A percentile compares a stretch with the other conserved stretches of the same genome.
Conservation (phyloP, 2,888 invertebrate species). For the Andrena minutula region DNA sequence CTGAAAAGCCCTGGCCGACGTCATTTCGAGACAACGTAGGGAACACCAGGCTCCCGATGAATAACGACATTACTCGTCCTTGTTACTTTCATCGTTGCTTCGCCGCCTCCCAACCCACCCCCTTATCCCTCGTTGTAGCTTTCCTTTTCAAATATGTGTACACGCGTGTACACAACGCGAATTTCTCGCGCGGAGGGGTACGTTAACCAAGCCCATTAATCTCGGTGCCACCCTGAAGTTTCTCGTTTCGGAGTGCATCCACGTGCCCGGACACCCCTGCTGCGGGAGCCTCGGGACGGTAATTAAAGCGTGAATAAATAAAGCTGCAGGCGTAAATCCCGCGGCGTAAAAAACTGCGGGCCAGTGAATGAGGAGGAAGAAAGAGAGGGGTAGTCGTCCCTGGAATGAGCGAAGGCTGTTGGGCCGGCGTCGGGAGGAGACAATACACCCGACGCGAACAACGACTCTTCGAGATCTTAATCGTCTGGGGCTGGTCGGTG, state of each 20-base stretch:
- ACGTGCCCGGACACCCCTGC: slow-evolving; percentile 63
- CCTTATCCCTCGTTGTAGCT: slow-evolving; percentile 9
- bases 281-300: slow-evolving; percentile 75
- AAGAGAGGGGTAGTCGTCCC: slow-evolving; percentile 20
- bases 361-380: slow-evolving; percentile 52
- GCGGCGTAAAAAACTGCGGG: slow-evolving; percentile 62
- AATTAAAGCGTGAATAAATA: slow-evolving; percentile 84
- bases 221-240: slow-evolving; percentile 79
- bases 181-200: slow-evolving; percentile 67
- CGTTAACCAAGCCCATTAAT: slow-evolving; percentile 81
- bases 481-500: slow-evolving; percentile 34
- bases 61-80: slow-evolving; percentile 64
- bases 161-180: slow-evolving; percentile 62
- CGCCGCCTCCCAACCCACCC: neutral
- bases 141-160: slow-evolving; percentile 14
- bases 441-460: slow-evolving; percentile 34
- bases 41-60: slow-evolving; percentile 59
- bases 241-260: slow-evolving; percentile 79
- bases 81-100: slow-evolving; percentile 53
- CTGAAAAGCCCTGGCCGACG: slow-evolving; percentile 65
- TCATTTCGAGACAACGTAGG: slow-evolving; percentile 63
- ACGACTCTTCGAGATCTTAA: slow-evolving; percentile 39
- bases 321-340: slow-evolving; percentile 81
- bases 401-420: neutral
- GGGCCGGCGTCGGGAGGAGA: neutral